Base-by-base conservation (phyloP, 2,888 invertebrate genomes). In the Hypercompe scribonia region DNA sequence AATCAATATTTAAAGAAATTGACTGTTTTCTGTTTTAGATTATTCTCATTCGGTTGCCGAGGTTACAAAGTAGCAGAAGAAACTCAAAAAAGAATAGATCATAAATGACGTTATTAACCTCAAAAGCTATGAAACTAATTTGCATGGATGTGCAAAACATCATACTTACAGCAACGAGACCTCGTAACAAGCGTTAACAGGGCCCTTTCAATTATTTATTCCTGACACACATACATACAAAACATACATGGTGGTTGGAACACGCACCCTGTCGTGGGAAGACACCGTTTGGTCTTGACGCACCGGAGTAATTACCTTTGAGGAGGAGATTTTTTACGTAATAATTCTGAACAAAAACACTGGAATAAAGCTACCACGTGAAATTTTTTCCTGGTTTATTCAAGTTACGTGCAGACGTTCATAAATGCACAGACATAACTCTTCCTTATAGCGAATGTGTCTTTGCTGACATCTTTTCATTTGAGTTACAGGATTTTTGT, bases 211-310 rank as follows among this genome's bases (percentile, higher is more conserved):
- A 74, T 70, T 67, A 70, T 70, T 67, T 67, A 74, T 74, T 46
- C 50, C 50, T 10, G 11, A 69, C 65, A 46, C n/a, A 65, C 71
- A 33, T 31, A 68, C 33, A 64, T 46, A 65, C 61, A 65, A n/a
- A 50, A n/a, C 50, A 64, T 71, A 39, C 36, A 18, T 13, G 50
- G 31, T 21, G 50, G 46, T 65, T 58, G 39, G 5, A 61, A 42
- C 65, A 71, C 74, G 68, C 68, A 58, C 50, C 73, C 46, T 50
- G 15, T n/a, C 73, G 82, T 82, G 82, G 82, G 82, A 82, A 82
- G 70, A 15, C 46, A 61, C 71, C 73, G 72, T 67, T 68, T 82
- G 82, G 15, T 31, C 24, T 54, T 61, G 82, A 84, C 84, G 66
- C 36, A 65, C 42, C 2, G 34, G 46, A 70, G 70, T 74, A 84